phyloP scores from a whole-genome alignment of 2,113 vertebrate species.

The Oreocharis arfaki region DNA sequence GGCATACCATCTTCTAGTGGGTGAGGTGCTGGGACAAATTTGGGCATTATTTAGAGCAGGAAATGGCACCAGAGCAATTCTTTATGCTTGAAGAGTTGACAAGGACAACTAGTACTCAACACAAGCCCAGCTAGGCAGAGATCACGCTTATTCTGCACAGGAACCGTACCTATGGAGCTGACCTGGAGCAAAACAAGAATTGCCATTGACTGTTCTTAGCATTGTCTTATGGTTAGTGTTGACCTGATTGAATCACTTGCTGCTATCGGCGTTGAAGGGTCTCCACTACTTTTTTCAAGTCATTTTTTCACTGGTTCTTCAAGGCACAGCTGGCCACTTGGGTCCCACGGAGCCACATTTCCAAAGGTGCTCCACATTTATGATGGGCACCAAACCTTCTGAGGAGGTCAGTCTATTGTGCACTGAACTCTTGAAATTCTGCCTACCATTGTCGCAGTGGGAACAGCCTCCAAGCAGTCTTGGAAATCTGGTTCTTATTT shows the following conservation, averaged over 20 bases:
- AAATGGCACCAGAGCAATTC: neutral
- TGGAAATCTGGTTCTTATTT: conserved; percentile 57
- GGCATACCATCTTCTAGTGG: neutral
- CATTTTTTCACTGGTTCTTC: neutral
- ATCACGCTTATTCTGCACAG: neutral
- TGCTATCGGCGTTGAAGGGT: neutral
- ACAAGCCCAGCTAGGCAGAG: neutral
- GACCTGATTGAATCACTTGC: neutral
- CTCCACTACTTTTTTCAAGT: neutral
- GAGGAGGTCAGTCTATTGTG: conserved; percentile 17
- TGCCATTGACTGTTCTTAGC: neutral
- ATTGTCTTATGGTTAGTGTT: neutral
- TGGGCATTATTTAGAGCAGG: neutral
- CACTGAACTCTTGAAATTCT: conserved; percentile 42
- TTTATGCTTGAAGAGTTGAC: neutral
- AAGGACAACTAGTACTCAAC: neutral
- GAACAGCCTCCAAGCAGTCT: conserved; percentile 30
- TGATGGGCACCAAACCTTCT: neutral
- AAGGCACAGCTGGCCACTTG: neutral
- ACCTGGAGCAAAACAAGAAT: neutral
- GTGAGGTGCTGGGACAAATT: neutral
- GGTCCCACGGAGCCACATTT: neutral
- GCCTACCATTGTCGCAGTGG: conserved; percentile 51
- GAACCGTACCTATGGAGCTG: neutral
- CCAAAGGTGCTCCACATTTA: conserved; percentile 22